Evolutionary conservation across 1,140 invertebrate species (phyloP), one percentile per base, ranked within the genome.

Genomic region (Nasonia vitripennis): DNA sequence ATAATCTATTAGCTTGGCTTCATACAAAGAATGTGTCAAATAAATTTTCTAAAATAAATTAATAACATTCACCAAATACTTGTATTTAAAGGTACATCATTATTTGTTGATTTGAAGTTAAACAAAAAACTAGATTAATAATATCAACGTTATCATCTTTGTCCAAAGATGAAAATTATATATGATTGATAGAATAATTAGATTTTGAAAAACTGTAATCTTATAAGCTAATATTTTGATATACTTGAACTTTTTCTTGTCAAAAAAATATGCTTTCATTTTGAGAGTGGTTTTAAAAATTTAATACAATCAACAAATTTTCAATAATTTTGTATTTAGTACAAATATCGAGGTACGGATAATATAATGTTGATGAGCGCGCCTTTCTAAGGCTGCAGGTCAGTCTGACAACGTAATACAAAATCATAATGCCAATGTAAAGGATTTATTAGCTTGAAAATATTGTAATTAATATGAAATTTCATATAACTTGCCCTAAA

Each of bases 371-470:
- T 70, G 1, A 81, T 70, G 68, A 45, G 2, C 7, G 34, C 34
- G 37, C 11, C 67, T 71, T 81, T 84, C 5, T 48, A 51, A 78
- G 81, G 51, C 81, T 83, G 81, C 81, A 37, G 81, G 81, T 77
- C 73, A 77, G 81, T 77, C 81, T 74, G 51, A 10, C 11, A 51
- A 48, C 31, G 14, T 2, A 71, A 31, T 11, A 45, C 31, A 41
- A 68, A 20, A 68, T 80, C 37, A 6, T 23, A 37, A 80, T 80
- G 20, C 14, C 27, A 27, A 48, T 81, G 10, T 68, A 48, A n/a
- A 51, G 27, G 14, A 3, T 9, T 71, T 7, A 81, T 73, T 71
- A 31, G 34, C 67, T 81, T 68, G 4, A 12, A 17, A 71, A 71
- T 68, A 27, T 23, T 80, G 67, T 14, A 20, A 78, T 62, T 17